Base-by-base conservation (phyloP, 2,888 invertebrate species). In the Cryptocephalus primarius region DNA sequence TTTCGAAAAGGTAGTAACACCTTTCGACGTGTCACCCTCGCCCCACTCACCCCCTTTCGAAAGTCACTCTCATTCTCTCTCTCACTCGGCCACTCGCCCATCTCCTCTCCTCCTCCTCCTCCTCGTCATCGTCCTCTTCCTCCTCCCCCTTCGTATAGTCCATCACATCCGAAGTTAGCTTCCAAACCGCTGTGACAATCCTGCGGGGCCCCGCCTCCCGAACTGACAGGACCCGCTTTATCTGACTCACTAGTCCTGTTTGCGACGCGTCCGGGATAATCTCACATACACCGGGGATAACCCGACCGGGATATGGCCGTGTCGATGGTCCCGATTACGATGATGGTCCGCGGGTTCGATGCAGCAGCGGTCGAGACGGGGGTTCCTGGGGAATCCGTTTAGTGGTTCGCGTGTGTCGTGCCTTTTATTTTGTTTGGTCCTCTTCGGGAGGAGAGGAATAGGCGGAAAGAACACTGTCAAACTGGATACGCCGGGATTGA, bases 401-500 rank as follows among this genome's bases (percentile, higher is more conserved):
- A 22, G 22, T 22, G 22, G 22, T 22, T 22, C 22, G 22, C 22
- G 22, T 4, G 22, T 22, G 22, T 22, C 3, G 22, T 22, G 2
- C 22, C 3, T 4, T 2, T 22, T 22, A 4, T 22, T 6, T 6
- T 6, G 22, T 22, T 6, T 22, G 3, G 22, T 22, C 22, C 22
- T 22, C 22, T 6, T 2, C 22, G 22, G 22, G 22, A 22, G 22
- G 22, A 22, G 22, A 22, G 22, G 22, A 4, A 6, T n/a, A n/a
- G n/a, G n/a, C n/a, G n/a, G n/a, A 22, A 22, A 6, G 22, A 6
- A 22, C 22, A 6, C 22, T 22, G 22, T 47, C 73, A 81, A 78
- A 73, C 79, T 81, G 82, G 80, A 79, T 76, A 76, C 77, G 67
- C 73, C 75, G 66, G 79, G 80, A 70, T 77, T 82, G 62, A 75